These are phyloP conservation scores for Labeo calbasu DNA, from an alignment of 2,797 vertebrate genomes.

Conservation along the genomic window DNA sequence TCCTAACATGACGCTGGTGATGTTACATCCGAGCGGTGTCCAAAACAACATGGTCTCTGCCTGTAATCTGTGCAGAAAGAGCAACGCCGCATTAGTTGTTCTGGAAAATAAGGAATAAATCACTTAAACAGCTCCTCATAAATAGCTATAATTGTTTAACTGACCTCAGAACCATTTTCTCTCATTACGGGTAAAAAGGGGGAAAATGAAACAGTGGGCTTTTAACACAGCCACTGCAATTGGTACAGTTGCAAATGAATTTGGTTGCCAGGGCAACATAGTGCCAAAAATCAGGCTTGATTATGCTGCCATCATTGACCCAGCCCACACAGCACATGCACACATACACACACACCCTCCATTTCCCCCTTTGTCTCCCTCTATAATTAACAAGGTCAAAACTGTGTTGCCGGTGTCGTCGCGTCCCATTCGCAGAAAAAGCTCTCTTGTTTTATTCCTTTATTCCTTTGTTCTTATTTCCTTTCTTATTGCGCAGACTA, in stretches of 20 bases:
- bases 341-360: neutral
- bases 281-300: constrained; percentile 45
- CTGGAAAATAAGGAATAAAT: constrained; percentile 42
- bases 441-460: constrained; percentile 15
- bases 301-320: constrained; percentile 32
- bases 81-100: constrained; percentile 28
- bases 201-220: constrained; percentile 25
- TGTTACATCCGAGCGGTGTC: neutral
- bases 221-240: constrained; percentile 32
- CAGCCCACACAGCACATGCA: neutral
- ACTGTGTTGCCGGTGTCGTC: constrained; percentile 22
- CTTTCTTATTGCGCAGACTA: constrained; percentile 14
- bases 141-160: constrained; percentile 56
- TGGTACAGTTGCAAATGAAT: constrained; percentile 55
- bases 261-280: constrained; percentile 62
- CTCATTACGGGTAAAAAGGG: constrained; percentile 46
- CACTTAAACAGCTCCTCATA: constrained; percentile 46
- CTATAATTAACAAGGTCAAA: constrained; percentile 56
- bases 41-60: constrained; percentile 5
- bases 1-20: neutral
- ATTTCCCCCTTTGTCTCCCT: constrained; percentile 14
- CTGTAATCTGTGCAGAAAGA: neutral
- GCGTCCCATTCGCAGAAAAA: neutral
- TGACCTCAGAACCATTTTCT: constrained; percentile 49
- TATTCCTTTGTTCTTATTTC: neutral